Evolutionary conservation across 2,113 vertebrate genomes (phyloP), one percentile per base, ranked within the genome.

Genomic region (Tor tambroides): DNA sequence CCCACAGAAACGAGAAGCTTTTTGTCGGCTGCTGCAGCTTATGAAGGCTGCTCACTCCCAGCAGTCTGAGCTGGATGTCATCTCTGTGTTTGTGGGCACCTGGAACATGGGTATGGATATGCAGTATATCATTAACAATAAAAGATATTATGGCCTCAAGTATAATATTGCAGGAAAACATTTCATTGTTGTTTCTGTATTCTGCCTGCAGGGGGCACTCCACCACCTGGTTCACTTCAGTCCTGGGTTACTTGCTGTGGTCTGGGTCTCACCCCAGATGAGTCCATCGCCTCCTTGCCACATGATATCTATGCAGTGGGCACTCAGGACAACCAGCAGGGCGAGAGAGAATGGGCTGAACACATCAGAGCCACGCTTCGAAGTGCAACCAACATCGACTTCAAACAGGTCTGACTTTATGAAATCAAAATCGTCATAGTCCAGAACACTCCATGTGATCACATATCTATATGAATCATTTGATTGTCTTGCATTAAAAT

Each of bases 251-350:
- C 94, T 41, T 96, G 96, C 9, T 95, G 93, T 46, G 96, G 96
- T 90, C 82, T 96, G 90, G 96, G 96, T 4, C 92, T 9, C 86
- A 94, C 94, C 0, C 95, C 93, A 38, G 97, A 97, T 0, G 96
- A 97, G 86, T 95, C 95, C 19, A 93, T 89, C 0, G 89, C 94
- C 23, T 88, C 93, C 78, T 90, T 96, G 72, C 95, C 96, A 26
- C 95, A 97, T 4, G 97, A 98, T 90, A 92, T 98, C 84, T 98
- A 97, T 0, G 96, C 96, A 2, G 61, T 97, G 0, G 96, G 96
- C 71, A 97, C 96, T 63, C 97, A 98, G 92, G 97, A 97, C 93
- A 97, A 97, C 90, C 94, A 96, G 7, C 94, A 97, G 89, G 95
- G 96, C 0, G 97, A 98, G 88, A 95, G 90, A n/a, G 96, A 97